Evolutionary conservation across 2,888 invertebrate genomes (phyloP), one percentile per base, ranked within the genome.

Genomic region (Parochlus steinenii): DNA sequence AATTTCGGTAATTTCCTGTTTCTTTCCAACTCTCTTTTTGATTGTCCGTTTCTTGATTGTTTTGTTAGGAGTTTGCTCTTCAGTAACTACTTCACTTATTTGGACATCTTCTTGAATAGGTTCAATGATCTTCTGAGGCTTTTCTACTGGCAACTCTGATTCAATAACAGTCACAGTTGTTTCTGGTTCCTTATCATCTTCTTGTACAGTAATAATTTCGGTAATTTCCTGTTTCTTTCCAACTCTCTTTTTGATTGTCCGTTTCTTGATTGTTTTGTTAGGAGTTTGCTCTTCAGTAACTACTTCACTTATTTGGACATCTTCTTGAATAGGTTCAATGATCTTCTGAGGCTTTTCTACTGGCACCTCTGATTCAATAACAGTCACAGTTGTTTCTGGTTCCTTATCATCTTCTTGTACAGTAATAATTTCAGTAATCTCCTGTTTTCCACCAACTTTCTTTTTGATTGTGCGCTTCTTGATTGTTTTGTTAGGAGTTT

Each of bases 1-100:
- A 38, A 60, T 56, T 47, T 61, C 58, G 8, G 61, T 50, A 4
- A 58, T 45, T 43, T 63, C 58, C 44, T 62, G 55, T 42, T 56
- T 50, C 23, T 55, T 51, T 41, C 60, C 64, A 15, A 52, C 42
- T 33, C 55, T 53, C 41, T 56, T 61, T 41, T 52, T 48, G 40
- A 61, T 47, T 41, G 51, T 49, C 32, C 55, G 48, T 40, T 51
- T 56, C 6, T 48, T 49, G 23, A 33, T 33, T 2, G 33, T 18
- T 25, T 47, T 47, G 38, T 44, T 49, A 1, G 46, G 44, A 37
- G 50, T 48, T 41, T 48, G 51, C 39, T 57, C 52, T 5, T 49
- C 42, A 8, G 48, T 44, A 14, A 33, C 10, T 15, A 30, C 40
- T 42, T 47, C 43, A 38, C 50, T 43, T n/a, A 48, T 41, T 5